Evolutionary conservation across 2,797 vertebrate species (phyloP).

Genomic region (Sylvilagus floridanus): DNA sequence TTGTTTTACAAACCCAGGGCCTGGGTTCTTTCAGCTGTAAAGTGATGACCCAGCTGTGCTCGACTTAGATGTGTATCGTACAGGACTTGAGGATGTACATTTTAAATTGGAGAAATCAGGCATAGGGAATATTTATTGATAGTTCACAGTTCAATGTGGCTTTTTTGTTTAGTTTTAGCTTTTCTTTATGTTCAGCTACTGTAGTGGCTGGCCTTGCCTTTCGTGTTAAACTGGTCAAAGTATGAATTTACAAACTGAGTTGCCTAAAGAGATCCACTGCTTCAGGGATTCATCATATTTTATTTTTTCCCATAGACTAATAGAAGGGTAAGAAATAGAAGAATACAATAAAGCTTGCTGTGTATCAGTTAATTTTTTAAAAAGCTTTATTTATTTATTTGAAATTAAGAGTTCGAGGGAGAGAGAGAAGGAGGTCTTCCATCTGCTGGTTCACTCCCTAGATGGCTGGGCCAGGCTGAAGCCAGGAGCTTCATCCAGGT

Average conservation of each 20-base stretch:
- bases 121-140: neutral
- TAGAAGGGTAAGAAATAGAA: slow-evolving; percentile 29
- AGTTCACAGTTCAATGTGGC: neutral
- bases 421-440: too few species aligned
- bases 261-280: slow-evolving; percentile 17
- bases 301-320: neutral
- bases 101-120: neutral
- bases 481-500: too few species aligned
- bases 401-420: too few species aligned
- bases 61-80: neutral
- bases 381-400: too few species aligned
- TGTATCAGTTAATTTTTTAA: neutral
- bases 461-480: too few species aligned
- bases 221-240: slow-evolving; percentile 24
- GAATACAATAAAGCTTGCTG: neutral
- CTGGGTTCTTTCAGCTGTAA: neutral
- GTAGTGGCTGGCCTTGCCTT: neutral
- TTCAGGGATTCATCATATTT: slow-evolving; percentile 8
- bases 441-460: too few species aligned
- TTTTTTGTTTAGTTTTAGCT: neutral
- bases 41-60: neutral
- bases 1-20: neutral
- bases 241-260: neutral
- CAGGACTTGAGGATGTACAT: too few species aligned
- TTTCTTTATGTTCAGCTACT: slow-evolving; percentile 31